Percentiles rank a stretch among this genome's conserved stretches.
These are phyloP conservation scores for Chelonia mydas DNA, from an alignment of 2,797 vertebrate species.

Conservation along the genomic window DNA sequence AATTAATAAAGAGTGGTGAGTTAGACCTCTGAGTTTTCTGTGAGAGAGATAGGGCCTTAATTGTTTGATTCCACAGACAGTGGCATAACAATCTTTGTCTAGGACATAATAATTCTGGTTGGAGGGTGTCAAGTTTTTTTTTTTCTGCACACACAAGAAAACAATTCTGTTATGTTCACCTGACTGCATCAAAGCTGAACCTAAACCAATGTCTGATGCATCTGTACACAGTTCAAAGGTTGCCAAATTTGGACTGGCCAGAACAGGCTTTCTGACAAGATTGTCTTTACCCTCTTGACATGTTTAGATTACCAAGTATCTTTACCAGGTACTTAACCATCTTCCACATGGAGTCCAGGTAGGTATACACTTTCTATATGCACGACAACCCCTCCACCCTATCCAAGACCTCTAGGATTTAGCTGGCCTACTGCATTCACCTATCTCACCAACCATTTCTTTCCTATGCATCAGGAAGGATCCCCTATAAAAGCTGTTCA, in stretches of 20 bases:
- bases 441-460: background rate
- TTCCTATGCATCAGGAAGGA: background rate
- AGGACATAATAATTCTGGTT: background rate
- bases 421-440: background rate
- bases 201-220: background rate
- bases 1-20: background rate
- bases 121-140: background rate
- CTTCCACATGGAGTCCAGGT: background rate
- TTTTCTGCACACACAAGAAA: background rate
- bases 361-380: no score
- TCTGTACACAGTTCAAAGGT: background rate
- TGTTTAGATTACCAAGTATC: no score
- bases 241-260: background rate
- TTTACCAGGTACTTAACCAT: background rate
- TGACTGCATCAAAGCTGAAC: background rate
- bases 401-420: background rate
- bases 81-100: background rate
- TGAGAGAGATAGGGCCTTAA: background rate
- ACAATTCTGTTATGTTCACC: background rate
- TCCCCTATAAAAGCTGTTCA: background rate
- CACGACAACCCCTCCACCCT: no score
- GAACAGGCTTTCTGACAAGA: background rate
- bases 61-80: background rate
- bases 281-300: background rate
- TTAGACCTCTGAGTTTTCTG: background rate